phyloP scores from a whole-genome alignment of 1,140 invertebrate species.

The Galendromus occidentalis region DNA sequence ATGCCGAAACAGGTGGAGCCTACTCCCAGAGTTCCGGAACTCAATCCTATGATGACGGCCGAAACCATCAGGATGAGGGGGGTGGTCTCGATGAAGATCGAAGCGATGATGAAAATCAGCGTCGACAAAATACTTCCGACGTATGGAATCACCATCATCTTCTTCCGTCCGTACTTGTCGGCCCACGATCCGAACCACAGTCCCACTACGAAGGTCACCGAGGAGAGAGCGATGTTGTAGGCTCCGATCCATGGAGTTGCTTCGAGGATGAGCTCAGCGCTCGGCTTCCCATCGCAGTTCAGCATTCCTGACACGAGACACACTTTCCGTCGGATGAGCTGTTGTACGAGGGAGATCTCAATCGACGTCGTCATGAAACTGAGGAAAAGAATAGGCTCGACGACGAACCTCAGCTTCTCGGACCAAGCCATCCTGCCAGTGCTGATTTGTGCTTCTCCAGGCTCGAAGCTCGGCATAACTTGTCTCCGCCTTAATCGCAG shows the following conservation, averaged over 20 bases:
- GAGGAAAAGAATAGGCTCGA: conserved; percentile 33
- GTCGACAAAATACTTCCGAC: conserved; percentile 54
- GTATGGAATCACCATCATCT: conserved; percentile 60
- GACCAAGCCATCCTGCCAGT: too few species aligned
- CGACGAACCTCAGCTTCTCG: conserved; percentile 15
- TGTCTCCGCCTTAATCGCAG: too few species aligned
- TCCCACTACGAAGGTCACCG: conserved; percentile 28
- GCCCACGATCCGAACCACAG: conserved; percentile 39
- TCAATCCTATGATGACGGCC: conserved; percentile 33
- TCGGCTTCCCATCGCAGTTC: conserved; percentile 21
- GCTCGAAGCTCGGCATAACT: too few species aligned
- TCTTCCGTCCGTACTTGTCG: conserved; percentile 51
- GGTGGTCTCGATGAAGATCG: conserved; percentile 28
- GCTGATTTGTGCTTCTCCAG: too few species aligned
- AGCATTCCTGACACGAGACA: conserved; percentile 23
- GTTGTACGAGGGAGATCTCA: conserved; percentile 30
- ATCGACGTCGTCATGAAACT: conserved; percentile 32
- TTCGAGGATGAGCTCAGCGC: conserved; percentile 19
- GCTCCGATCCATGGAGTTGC: conserved; percentile 15
- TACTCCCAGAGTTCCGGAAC: conserved; percentile 66
- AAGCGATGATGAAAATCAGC: conserved; percentile 51
- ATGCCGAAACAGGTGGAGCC: conserved; percentile 75
- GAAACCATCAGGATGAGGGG: conserved; percentile 27
- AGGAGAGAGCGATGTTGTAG: conserved; percentile 25
- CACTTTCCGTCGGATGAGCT: conserved; percentile 29